Evolutionary conservation across 2,797 vertebrate species (phyloP).

Genomic region (Pseudochirops corinnae): DNA sequence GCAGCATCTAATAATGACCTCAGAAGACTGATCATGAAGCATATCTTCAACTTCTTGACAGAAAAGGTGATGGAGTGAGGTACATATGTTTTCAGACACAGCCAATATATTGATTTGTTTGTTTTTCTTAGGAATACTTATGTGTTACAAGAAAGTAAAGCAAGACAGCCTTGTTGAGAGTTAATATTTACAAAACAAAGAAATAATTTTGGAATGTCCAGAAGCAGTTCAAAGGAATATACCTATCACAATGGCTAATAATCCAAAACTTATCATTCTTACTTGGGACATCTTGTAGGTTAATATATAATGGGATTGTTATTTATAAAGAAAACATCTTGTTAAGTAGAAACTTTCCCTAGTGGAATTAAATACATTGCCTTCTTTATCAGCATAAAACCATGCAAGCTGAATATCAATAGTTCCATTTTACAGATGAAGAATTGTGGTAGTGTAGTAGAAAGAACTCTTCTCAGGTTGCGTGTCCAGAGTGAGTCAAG

Average conservation of each 20-base stretch:
- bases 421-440: neutral
- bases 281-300: neutral
- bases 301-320: neutral
- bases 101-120: neutral
- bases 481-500: neutral
- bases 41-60: neutral
- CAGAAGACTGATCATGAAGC: neutral
- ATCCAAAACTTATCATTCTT: neutral
- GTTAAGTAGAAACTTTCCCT: neutral
- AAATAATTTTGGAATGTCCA: neutral
- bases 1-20: neutral
- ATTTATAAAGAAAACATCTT: neutral
- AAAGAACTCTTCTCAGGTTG: neutral
- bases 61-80: neutral
- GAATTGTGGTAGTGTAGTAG: neutral
- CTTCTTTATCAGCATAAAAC: neutral
- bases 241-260: neutral
- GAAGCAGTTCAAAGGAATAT: neutral
- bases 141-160: neutral
- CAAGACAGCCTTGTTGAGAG: neutral
- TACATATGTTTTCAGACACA: neutral
- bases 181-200: neutral
- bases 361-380: neutral
- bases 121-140: neutral
- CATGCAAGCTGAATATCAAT: neutral